phyloP scores from a whole-genome alignment of 2,113 vertebrate genomes.

The Lepidothrix coronata region DNA sequence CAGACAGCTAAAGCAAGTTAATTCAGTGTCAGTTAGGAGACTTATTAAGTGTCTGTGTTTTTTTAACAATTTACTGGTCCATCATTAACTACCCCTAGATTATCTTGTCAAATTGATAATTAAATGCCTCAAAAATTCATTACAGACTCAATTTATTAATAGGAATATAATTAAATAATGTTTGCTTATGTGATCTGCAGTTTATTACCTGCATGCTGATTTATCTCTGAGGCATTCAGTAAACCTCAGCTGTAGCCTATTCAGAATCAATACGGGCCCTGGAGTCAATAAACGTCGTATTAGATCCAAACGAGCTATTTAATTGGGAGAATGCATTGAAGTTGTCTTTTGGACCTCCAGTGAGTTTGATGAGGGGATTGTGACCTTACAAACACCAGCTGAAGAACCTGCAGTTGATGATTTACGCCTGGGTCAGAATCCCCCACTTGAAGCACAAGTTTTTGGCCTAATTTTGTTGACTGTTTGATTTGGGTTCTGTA shows the following conservation, averaged over 20 bases:
- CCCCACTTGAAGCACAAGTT: background rate
- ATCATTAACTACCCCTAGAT: slow-evolving; percentile 76
- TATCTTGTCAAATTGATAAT: slow-evolving; percentile 81
- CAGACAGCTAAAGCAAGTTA: slow-evolving; percentile 72
- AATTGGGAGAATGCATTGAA: slow-evolving; percentile 41
- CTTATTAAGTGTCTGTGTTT: slow-evolving; percentile 71
- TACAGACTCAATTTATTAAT: slow-evolving; percentile 73
- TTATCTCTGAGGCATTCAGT: slow-evolving; percentile 71
- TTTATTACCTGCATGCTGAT: slow-evolving; percentile 77
- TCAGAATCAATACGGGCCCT: slow-evolving; percentile 70
- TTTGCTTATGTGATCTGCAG: slow-evolving; percentile 74
- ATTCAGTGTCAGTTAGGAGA: slow-evolving; percentile 74
- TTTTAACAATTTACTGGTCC: slow-evolving; percentile 73
- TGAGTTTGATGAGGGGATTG: background rate
- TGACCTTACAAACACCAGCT: background rate
- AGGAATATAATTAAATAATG: slow-evolving; percentile 78
- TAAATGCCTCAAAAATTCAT: slow-evolving; percentile 80
- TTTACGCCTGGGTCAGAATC: background rate
- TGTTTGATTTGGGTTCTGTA: background rate
- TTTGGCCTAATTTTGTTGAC: slow-evolving; percentile 11
- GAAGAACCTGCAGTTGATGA: background rate
- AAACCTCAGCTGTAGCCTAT: slow-evolving; percentile 56
- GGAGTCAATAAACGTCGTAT: slow-evolving; percentile 69
- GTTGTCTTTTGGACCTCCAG: background rate
- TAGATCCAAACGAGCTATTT: slow-evolving; percentile 61